Conservation (phyloP, 1,140 invertebrate species). For the Drosophila elegans region DNA sequence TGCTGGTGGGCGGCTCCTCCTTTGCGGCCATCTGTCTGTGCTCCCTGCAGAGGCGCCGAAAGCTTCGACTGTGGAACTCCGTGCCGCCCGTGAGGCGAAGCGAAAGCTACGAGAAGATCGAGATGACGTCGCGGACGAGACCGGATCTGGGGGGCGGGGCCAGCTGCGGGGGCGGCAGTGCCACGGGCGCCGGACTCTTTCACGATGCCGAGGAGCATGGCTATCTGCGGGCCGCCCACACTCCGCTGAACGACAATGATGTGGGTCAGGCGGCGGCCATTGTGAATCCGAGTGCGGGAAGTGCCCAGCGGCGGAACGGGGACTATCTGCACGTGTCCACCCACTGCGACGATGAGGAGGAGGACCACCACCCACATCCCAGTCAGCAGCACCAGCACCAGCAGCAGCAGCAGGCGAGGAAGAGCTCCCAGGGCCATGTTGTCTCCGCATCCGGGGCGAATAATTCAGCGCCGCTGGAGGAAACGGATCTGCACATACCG, state of each 20-base stretch:
- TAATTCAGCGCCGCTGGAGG: conserved; percentile 74
- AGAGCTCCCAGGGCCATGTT: conserved; percentile 45
- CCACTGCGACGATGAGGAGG: conserved; percentile 87
- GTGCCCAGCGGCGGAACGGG: conserved; percentile 86
- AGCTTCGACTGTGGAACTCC: conserved; percentile 82
- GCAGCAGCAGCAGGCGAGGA: conserved; percentile 24
- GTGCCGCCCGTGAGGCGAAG: conserved; percentile 84
- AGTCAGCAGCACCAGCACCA: conserved; percentile 13
- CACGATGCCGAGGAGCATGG: conserved; percentile 67
- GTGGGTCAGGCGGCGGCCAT: conserved; percentile 61
- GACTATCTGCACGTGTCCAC: conserved; percentile 90
- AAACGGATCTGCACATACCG: conserved; percentile 87
- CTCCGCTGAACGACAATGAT: conserved; percentile 59
- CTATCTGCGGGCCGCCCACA: conserved; percentile 68
- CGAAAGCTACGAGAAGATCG: conserved; percentile 91
- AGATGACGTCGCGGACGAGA: conserved; percentile 86
- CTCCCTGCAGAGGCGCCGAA: conserved; percentile 85
- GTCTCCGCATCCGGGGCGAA: conserved; percentile 47
- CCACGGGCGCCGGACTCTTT: conserved; percentile 65
- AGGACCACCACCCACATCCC: conserved; percentile 63
- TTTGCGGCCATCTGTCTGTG: conserved; percentile 88
- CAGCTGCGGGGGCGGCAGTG: conserved; percentile 83
- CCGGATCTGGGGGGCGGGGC: conserved; percentile 84
- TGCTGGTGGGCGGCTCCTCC: conserved; percentile 87
- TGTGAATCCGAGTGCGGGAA: conserved; percentile 79